Evolutionary conservation across 2,113 vertebrate genomes (phyloP).

Genomic region (Gila orcuttii): DNA sequence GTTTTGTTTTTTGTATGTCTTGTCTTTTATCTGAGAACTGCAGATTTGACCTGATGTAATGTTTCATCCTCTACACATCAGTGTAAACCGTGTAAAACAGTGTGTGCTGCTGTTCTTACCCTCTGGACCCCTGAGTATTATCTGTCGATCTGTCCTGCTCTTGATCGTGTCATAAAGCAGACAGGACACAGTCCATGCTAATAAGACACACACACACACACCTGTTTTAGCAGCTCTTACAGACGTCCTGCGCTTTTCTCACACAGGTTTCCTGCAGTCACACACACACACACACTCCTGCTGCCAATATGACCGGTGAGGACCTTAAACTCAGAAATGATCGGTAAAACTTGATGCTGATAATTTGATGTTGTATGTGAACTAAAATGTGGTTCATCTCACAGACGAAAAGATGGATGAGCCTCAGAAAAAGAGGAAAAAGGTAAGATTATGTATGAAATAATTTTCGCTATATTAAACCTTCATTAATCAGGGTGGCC

Average conservation of each 20-base stretch:
- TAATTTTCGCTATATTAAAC: background rate
- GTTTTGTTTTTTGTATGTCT: background rate
- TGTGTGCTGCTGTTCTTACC: background rate
- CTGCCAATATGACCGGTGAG: conserved; percentile 47
- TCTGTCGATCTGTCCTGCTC: background rate
- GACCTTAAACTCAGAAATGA: background rate
- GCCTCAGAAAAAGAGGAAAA: conserved; percentile 56
- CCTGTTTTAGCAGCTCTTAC: background rate
- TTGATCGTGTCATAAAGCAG: conserved; percentile 11
- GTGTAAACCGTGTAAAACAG: background rate
- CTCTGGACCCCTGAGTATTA: conserved; percentile 15
- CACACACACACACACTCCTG: conserved; percentile 3
- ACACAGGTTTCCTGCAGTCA: background rate
- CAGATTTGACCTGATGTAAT: background rate
- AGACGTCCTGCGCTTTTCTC: conserved; percentile 12
- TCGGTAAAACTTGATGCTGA: background rate
- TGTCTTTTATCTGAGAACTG: background rate
- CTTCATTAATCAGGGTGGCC: too few species aligned
- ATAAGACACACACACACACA: conserved; percentile 8
- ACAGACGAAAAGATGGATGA: conserved; percentile 66
- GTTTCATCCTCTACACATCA: background rate
- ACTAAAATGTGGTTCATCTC: conserved; percentile 18
- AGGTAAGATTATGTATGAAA: conserved; percentile 59
- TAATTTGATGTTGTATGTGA: background rate
- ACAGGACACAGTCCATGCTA: conserved; percentile 63